Conservation (phyloP, 2,113 vertebrate species). For the Phasianus colchicus region DNA sequence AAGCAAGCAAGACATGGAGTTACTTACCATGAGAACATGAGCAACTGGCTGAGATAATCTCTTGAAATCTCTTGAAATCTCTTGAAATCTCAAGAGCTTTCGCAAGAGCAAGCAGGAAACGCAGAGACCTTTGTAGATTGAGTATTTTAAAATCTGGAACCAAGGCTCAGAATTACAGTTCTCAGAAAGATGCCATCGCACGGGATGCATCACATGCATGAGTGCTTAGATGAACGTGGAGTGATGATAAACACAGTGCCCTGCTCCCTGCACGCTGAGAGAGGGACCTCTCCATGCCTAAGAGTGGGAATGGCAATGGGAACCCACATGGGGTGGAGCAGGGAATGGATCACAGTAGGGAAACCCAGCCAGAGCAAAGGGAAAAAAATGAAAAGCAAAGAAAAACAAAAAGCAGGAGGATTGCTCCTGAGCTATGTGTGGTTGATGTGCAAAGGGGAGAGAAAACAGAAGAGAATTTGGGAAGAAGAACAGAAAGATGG, state of each 20-base stretch:
- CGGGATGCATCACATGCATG: neutral
- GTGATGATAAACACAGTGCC: neutral
- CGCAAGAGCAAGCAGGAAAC: neutral
- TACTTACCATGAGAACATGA: neutral
- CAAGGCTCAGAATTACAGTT: neutral
- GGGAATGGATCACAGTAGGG: neutral
- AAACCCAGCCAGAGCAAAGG: neutral
- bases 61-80: neutral
- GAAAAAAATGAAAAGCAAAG: no score
- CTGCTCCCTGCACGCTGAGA: neutral
- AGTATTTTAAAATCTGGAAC: neutral
- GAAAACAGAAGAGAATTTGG: neutral
- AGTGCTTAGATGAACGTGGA: neutral
- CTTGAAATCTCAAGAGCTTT: neutral
- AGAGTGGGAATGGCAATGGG: no score
- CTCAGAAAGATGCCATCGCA: neutral
- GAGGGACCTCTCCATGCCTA: no score
- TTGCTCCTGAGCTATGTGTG: no score
- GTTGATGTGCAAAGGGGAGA: neutral
- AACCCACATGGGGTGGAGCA: neutral
- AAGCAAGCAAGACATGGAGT: neutral
- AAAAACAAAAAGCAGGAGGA: neutral
- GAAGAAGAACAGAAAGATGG: neutral
- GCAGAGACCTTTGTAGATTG: neutral
- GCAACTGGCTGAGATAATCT: neutral